Conservation (phyloP, 37 sponge, comb jelly and placozoan genomes). For the Ianthella basta region DNA sequence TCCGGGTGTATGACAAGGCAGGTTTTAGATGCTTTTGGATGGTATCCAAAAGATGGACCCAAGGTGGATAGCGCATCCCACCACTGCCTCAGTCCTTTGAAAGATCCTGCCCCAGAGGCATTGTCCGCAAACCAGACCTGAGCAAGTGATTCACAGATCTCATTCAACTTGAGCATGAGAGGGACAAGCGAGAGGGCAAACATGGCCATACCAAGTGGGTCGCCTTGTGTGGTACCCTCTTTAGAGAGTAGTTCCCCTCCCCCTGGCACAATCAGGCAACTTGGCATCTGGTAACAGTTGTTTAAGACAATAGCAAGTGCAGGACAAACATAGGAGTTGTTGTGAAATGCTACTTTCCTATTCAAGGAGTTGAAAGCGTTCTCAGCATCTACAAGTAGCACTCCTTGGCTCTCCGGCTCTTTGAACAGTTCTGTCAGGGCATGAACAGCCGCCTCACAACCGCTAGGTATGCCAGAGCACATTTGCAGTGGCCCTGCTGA, state of each 20-base stretch:
- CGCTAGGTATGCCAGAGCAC: too few relatives aligned
- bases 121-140: constrained; percentile 17
- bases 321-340: constrained; percentile 37
- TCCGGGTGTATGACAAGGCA: neutral
- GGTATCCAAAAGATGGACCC: constrained; percentile 4
- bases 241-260: constrained; percentile 38
- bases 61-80: neutral
- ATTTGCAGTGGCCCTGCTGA: too few relatives aligned
- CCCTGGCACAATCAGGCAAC: constrained; percentile 11
- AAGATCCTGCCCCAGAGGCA: constrained; percentile 8
- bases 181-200: constrained; percentile 43
- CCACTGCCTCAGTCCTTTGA: neutral
- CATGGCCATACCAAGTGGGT: constrained; percentile 59
- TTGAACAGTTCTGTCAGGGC: too few relatives aligned
- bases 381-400: too few relatives aligned
- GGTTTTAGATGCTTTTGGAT: constrained; percentile 22
- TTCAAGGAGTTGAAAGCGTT: constrained; percentile 35
- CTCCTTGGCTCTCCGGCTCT: too few relatives aligned
- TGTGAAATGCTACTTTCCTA: constrained; percentile 41
- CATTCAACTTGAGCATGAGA: constrained; percentile 20
- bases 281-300: constrained; percentile 33
- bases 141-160: neutral
- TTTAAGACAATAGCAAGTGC: constrained; percentile 27
- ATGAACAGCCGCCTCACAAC: too few relatives aligned
- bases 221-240: constrained; percentile 58